Conservation (phyloP, 2,888 invertebrate genomes). For the Drosophila formosana region DNA sequence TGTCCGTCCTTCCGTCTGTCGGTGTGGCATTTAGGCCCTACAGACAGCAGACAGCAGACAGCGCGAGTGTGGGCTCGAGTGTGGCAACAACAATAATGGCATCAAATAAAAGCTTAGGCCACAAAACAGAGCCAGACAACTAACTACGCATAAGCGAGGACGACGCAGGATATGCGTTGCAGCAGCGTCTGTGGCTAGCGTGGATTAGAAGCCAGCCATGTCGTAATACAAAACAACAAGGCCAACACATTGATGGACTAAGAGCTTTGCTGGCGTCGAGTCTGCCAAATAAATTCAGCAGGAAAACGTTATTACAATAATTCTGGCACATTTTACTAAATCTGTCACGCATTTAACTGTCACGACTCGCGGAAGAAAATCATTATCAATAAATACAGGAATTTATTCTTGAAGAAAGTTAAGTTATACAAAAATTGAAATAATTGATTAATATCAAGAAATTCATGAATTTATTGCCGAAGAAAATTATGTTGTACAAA, state of each 20-base stretch:
- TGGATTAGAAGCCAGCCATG: constrained; percentile 32
- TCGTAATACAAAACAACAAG: neutral
- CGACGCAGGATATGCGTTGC: constrained; percentile 66
- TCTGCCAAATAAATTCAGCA: neutral
- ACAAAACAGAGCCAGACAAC: constrained; percentile 68
- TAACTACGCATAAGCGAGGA: constrained; percentile 69
- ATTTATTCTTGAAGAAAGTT: too few species aligned
- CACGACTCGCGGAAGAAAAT: too few species aligned
- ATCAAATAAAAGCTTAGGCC: constrained; percentile 73
- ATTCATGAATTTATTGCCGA: too few species aligned
- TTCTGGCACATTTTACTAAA: too few species aligned
- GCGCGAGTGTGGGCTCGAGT: neutral
- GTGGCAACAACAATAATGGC: constrained; percentile 22
- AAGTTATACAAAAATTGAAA: too few species aligned
- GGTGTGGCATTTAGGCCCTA: constrained; percentile 9
- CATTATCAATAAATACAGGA: too few species aligned
- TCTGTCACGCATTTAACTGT: too few species aligned
- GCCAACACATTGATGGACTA: neutral
- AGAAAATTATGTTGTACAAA: too few species aligned
- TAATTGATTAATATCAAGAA: too few species aligned
- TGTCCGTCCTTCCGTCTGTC: neutral
- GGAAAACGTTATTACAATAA: too few species aligned
- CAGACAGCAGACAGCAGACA: constrained; percentile 1
- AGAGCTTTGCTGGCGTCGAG: neutral
- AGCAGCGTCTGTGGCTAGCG: constrained; percentile 16